Evolutionary conservation across 2,888 invertebrate genomes (phyloP), one percentile per base, ranked within the genome.

Genomic region (Byasa hedistus): DNA sequence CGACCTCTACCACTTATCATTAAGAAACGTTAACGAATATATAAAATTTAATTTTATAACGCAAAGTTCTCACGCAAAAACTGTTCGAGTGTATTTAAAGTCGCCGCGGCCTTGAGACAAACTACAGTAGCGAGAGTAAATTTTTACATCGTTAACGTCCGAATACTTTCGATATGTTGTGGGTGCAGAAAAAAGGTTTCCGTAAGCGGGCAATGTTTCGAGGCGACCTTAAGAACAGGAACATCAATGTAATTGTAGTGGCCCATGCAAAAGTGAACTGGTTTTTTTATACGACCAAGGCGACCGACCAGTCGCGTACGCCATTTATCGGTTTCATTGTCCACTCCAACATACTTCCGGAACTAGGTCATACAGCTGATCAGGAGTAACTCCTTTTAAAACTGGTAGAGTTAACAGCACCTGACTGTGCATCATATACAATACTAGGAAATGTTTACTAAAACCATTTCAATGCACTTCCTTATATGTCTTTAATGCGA

Each of bases 1-100:
- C 78, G 86, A 81, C 88, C 88, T 87, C 82, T 79, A 83, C 39
- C 74, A 80, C 75, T 86, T 82, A 84, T 85, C 81, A 82, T 87
- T 85, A 84, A 82, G 79, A 76, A 78, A 79, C 76, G 69, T 76
- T 79, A 77, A 83, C 76, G 80, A 87, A 83, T 78, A 79, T 76
- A 79, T 74, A 76, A 84, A 82, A 82, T 80, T 82, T 79, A 77
- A 80, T 82, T 82, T 83, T 79, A 80, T 81, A 83, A 84, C 81
- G 74, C 79, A 79, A 77, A 71, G 75, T 88, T 88, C 88, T 83
- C 88, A 88, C 88, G 87, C 79, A 76, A 39, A 77, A 82, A 81
- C 76, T 72, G 76, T 70, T 75, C 78, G 75, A 76, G 72, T 74
- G 75, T 70, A 66, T 73, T 76, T 75, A 77, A 75, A 77, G 75